A percentile compares a stretch with the other conserved stretches of the same genome.
phyloP scores from a whole-genome alignment of 2,113 vertebrate genomes.

The Cyanocitta stelleri region DNA sequence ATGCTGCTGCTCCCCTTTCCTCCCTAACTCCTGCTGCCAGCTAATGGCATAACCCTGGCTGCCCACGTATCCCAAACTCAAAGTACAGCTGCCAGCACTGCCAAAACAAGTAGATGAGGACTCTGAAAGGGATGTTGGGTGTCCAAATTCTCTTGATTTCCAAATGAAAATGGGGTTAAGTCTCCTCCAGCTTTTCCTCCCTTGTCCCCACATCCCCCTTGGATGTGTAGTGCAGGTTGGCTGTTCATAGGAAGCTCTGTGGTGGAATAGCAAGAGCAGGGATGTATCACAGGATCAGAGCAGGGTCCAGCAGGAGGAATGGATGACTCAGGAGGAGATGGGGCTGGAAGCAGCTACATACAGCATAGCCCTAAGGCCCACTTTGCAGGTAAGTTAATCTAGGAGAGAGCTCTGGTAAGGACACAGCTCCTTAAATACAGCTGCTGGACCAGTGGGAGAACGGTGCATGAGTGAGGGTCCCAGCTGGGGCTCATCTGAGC shows the following conservation, averaged over 20 bases:
- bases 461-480: not conserved
- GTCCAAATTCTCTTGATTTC: not conserved
- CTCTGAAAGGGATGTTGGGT: not conserved
- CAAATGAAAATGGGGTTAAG: not conserved
- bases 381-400: not conserved
- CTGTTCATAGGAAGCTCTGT: not conserved
- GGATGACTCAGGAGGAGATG: not conserved
- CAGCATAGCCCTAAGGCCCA: fast-evolving
- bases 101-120: not conserved
- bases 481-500: not conserved
- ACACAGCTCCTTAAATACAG: not conserved
- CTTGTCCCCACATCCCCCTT: not conserved
- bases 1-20: not conserved
- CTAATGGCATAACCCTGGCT: not conserved
- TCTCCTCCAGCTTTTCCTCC: not conserved
- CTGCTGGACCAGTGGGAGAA: not conserved
- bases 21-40: not conserved
- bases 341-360: not conserved
- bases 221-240: fast-evolving
- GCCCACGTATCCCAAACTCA: fast-evolving
- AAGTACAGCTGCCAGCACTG: not conserved
- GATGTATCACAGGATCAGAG: not conserved
- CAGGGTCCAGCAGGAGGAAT: not conserved
- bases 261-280: not conserved
- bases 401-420: not conserved